These are phyloP conservation scores for Pseudomyrmex concolor DNA, from an alignment of 1,140 invertebrate species.

Conservation along the genomic window DNA sequence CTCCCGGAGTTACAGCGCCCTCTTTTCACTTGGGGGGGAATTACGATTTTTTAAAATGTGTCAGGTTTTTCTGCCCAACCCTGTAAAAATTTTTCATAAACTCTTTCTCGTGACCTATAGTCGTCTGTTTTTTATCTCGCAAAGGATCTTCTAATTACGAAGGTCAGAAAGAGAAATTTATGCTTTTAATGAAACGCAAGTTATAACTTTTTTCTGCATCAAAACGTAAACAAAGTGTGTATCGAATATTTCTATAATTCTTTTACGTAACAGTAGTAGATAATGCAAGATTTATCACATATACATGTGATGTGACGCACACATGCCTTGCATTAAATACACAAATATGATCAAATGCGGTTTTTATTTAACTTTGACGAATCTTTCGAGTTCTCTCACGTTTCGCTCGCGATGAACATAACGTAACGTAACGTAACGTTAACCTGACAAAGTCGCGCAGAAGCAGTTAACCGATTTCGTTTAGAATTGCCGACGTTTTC, in stretches of 20 bases:
- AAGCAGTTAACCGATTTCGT: conserved; percentile 14
- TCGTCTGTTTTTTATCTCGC: neutral
- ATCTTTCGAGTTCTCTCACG: conserved; percentile 16
- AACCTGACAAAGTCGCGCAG: neutral
- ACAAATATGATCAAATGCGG: neutral
- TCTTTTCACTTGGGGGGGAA: no score
- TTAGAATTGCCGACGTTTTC: conserved; percentile 39
- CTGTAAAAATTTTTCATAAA: conserved; percentile 61
- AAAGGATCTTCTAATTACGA: conserved; percentile 22
- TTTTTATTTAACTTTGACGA: neutral
- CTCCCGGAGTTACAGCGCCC: no score
- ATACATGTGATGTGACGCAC: no score
- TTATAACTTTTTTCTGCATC: neutral
- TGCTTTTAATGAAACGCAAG: neutral
- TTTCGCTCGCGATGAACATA: conserved; percentile 3
- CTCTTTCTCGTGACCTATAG: neutral
- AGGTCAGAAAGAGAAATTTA: neutral
- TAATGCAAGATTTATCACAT: no score
- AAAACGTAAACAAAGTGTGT: neutral
- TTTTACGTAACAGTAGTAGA: no score
- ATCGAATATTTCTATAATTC: no score
- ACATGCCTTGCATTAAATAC: no score
- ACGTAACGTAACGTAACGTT: conserved; percentile 8
- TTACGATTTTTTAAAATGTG: no score
- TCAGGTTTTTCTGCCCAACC: no score